Conservation (phyloP, 2,888 invertebrate genomes). For the Sipha maydis region DNA sequence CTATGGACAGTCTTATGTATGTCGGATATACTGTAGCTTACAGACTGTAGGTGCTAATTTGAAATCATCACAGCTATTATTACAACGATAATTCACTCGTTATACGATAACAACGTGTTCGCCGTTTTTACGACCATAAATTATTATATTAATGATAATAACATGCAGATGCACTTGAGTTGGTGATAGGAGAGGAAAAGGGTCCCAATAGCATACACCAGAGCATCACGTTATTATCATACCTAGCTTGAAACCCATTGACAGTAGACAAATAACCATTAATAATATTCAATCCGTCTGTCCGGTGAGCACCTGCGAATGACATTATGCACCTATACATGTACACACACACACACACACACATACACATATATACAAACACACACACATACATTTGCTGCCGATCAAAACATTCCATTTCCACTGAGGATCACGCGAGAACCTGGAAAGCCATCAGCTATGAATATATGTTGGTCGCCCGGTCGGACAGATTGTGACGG, state of each 20-base stretch:
- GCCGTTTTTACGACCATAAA: not conserved
- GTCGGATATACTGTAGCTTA: not conserved
- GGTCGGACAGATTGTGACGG: not conserved
- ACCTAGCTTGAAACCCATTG: constrained; percentile 33
- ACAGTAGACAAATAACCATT: constrained; percentile 52
- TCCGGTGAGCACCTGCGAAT: constrained; percentile 37
- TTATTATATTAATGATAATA: too few species aligned
- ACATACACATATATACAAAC: not conserved
- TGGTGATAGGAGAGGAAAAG: not conserved
- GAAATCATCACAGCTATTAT: not conserved
- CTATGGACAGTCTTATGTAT: too few species aligned
- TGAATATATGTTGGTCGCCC: not conserved
- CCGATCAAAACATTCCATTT: constrained; percentile 48
- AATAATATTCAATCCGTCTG: constrained; percentile 38
- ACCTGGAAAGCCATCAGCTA: not conserved
- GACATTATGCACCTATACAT: too few species aligned
- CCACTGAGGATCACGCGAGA: constrained; percentile 17
- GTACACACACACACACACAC: not conserved
- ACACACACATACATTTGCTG: not conserved
- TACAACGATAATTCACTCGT: not conserved
- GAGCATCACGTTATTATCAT: not conserved
- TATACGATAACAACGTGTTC: not conserved
- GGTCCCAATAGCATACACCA: not conserved
- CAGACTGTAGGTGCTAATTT: not conserved
- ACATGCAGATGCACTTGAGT: not conserved